Conservation (phyloP, 2,797 vertebrate genomes). For the Urocyon cinereoargenteus region DNA sequence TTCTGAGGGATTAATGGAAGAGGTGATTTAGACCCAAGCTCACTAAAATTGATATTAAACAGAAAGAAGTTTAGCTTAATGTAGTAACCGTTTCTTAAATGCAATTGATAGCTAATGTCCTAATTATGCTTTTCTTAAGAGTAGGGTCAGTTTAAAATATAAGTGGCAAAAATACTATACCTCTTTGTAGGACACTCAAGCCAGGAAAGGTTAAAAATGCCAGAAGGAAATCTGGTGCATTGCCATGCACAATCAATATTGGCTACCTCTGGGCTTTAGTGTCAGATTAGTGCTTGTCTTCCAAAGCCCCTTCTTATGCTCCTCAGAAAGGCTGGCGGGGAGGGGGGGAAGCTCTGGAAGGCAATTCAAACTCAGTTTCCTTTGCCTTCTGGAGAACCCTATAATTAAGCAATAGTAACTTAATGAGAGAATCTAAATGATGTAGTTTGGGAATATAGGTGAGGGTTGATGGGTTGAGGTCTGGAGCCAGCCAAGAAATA, state of each 20-base stretch:
- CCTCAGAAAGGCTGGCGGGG: not conserved
- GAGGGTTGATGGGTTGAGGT: too few relatives aligned
- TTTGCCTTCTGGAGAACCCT: conserved; percentile 12
- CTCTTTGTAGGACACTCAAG: not conserved
- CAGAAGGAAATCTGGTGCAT: not conserved
- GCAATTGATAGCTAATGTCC: not conserved
- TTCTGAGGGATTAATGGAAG: not conserved
- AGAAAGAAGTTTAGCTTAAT: not conserved
- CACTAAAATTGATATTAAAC: conserved; percentile 17
- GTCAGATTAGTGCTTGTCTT: not conserved
- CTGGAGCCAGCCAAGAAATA: too few relatives aligned
- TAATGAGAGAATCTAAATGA: not conserved
- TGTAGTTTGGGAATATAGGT: too few relatives aligned
- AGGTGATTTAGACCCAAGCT: not conserved
- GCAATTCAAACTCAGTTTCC: conserved; percentile 7
- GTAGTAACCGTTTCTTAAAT: not conserved
- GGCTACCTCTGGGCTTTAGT: not conserved
- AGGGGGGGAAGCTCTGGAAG: not conserved
- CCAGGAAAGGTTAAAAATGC: not conserved
- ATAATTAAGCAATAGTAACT: not conserved
- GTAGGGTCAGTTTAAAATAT: not conserved
- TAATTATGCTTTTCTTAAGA: not conserved
- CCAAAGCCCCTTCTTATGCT: not conserved
- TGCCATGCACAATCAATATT: not conserved
- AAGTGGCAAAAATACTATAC: not conserved